These are phyloP conservation scores for Turnix velox DNA, from an alignment of 2,113 vertebrate species.

Conservation along the genomic window DNA sequence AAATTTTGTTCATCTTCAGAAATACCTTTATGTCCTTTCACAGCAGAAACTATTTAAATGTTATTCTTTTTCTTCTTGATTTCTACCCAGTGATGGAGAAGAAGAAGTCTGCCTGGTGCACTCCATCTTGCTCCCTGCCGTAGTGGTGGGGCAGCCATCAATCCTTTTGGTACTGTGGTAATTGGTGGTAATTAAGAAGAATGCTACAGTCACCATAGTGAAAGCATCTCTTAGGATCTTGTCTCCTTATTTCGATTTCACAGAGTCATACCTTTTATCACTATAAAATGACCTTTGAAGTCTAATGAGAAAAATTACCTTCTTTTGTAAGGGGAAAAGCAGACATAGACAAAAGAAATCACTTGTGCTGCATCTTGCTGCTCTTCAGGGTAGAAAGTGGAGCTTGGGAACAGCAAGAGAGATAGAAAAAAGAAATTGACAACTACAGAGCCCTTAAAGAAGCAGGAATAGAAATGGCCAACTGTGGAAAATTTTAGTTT, in stretches of 20 bases:
- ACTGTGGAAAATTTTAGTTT: neutral
- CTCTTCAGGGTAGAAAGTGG: neutral
- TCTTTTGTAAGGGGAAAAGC: neutral
- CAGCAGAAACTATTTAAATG: neutral
- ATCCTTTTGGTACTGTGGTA: neutral
- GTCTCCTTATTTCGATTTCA: neutral
- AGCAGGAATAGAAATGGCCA: neutral
- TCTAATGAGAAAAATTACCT: neutral
- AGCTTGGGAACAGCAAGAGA: neutral
- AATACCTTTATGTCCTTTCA: neutral
- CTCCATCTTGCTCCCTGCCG: neutral
- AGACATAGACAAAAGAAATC: neutral
- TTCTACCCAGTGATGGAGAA: neutral
- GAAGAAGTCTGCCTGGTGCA: neutral
- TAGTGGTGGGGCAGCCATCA: neutral
- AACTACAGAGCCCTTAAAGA: neutral
- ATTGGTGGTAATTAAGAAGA: accelerated
- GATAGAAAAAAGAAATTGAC: neutral
- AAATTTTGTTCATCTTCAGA: neutral
- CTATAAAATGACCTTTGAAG: neutral
- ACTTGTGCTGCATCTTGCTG: neutral
- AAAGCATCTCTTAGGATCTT: neutral
- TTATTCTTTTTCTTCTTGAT: neutral
- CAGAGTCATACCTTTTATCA: neutral
- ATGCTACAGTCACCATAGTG: neutral